Conservation (phyloP, 2,113 vertebrate species). For the Poicephalus meyeri region DNA sequence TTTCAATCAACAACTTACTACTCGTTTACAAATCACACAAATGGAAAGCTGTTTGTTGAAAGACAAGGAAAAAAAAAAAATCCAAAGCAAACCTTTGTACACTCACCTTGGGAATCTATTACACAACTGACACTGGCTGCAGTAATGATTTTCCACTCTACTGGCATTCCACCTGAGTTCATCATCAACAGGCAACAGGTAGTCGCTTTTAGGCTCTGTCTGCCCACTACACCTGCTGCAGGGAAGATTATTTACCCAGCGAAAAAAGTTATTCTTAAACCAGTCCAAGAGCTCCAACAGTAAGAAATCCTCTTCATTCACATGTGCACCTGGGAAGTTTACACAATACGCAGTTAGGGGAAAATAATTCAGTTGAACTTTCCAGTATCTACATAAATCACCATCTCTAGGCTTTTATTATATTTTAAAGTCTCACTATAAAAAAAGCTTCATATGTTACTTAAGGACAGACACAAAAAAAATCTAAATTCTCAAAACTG, state of each 20-base stretch:
- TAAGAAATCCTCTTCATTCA: slow-evolving; percentile 87
- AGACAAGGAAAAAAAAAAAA: not conserved
- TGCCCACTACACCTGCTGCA: slow-evolving; percentile 85
- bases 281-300: slow-evolving; percentile 90
- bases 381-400: not conserved
- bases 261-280: slow-evolving; percentile 95
- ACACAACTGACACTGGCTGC: slow-evolving; percentile 79
- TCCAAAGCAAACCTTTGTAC: not conserved
- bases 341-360: not conserved
- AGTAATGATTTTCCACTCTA: slow-evolving; percentile 91
- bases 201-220: slow-evolving; percentile 71
- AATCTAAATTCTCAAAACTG: not conserved
- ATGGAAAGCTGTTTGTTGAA: not conserved
- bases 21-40: not conserved
- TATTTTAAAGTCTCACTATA: not conserved
- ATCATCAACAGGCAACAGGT: slow-evolving; percentile 79
- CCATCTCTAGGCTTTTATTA: not conserved
- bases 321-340: slow-evolving; percentile 75
- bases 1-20: not conserved
- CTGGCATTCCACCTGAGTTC: slow-evolving; percentile 87
- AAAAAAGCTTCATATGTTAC: not conserved
- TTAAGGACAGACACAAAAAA: not conserved
- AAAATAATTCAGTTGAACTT: not conserved
- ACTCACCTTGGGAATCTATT: slow-evolving; percentile 93
- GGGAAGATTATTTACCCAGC: slow-evolving; percentile 87